These are phyloP conservation scores for Auanema sp. DNA, from an alignment of 2,888 invertebrate species.

Conservation along the genomic window DNA sequence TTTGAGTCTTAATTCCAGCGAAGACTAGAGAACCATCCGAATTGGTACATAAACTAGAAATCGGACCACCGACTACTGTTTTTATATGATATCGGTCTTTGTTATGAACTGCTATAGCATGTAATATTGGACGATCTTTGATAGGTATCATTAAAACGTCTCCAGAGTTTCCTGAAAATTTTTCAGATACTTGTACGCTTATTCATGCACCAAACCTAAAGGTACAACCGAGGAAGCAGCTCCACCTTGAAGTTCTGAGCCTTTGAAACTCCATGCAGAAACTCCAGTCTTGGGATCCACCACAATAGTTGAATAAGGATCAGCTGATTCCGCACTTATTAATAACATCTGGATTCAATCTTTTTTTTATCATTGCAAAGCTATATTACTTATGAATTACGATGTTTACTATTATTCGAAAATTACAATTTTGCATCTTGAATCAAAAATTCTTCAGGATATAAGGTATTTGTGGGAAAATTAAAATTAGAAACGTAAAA, in stretches of 20 bases:
- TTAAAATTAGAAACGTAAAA: no score
- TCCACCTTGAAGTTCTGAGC: slow-evolving; percentile 52
- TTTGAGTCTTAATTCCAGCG: slow-evolving; percentile 41
- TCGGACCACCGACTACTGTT: slow-evolving; percentile 38
- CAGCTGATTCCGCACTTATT: slow-evolving; percentile 32
- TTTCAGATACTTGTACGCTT: no score
- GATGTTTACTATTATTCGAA: no score
- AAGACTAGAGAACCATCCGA: slow-evolving; percentile 45
- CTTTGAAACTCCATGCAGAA: slow-evolving; percentile 53
- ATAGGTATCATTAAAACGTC: slow-evolving; percentile 41
- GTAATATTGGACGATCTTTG: slow-evolving; percentile 46
- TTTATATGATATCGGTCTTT: slow-evolving; percentile 43
- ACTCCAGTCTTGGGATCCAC: slow-evolving; percentile 54
- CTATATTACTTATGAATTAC: no score
- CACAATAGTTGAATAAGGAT: slow-evolving; percentile 49
- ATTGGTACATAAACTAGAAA: slow-evolving; percentile 30
- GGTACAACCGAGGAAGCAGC: slow-evolving; percentile 37
- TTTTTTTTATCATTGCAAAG: no score
- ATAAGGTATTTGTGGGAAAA: no score
- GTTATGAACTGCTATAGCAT: slow-evolving; percentile 41
- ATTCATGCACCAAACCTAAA: slow-evolving; percentile 29
- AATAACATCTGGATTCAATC: slow-evolving; percentile 30
- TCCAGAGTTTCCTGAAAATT: slow-evolving; percentile 35
- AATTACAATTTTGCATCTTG: no score
- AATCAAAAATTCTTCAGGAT: no score